These are phyloP conservation scores for Monopis laevigella DNA, from an alignment of 2,888 invertebrate genomes.

Conservation along the genomic window DNA sequence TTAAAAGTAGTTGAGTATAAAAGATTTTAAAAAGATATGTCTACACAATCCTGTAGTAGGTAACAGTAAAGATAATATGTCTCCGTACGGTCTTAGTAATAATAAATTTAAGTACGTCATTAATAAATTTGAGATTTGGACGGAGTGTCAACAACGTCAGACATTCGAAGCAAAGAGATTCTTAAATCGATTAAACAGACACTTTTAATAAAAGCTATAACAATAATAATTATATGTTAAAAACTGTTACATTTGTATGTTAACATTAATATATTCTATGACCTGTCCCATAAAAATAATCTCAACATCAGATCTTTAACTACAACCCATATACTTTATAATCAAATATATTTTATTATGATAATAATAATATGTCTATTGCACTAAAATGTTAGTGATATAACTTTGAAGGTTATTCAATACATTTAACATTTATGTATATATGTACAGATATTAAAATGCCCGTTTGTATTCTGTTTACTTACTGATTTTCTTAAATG, in stretches of 20 bases:
- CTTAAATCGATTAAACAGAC: constrained; percentile 1
- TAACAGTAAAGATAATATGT: neutral
- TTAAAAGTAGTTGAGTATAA: too few species aligned
- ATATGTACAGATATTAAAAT: neutral
- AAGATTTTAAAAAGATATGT: too few species aligned
- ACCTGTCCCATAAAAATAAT: constrained; percentile 33
- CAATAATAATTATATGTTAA: neutral
- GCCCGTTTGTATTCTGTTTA: too few species aligned
- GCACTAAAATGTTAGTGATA: neutral
- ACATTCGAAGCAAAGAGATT: neutral
- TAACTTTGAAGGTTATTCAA: neutral
- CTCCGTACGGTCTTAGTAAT: neutral
- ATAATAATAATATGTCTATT: constrained; percentile 1
- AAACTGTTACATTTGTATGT: neutral
- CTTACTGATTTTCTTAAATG: too few species aligned
- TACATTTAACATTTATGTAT: neutral
- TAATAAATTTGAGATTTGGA: constrained; percentile 40
- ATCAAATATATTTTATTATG: constrained; percentile 1
- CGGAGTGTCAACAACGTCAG: constrained; percentile 50
- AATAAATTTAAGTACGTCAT: constrained; percentile 57
- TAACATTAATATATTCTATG: neutral
- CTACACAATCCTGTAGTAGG: neutral
- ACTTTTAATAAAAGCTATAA: neutral
- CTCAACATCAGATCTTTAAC: constrained; percentile 62
- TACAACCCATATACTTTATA: neutral